Evolutionary conservation across 2,888 invertebrate species (phyloP).

Genomic region (Subacronicta megacephala): DNA sequence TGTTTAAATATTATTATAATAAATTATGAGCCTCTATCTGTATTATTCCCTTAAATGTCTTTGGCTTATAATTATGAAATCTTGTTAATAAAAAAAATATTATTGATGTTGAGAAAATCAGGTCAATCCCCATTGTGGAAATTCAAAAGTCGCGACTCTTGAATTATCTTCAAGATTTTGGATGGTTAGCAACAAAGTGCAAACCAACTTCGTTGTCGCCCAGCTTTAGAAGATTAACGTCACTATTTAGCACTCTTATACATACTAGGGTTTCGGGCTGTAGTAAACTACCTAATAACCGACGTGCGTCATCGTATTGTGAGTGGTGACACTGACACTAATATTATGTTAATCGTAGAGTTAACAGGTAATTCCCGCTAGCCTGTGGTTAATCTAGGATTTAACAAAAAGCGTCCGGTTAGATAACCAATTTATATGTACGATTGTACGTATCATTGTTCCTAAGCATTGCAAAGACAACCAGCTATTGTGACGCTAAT

Average conservation of each 20-base stretch:
- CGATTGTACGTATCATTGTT: neutral
- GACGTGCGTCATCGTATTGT: conserved; percentile 43
- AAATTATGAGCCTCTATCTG: no score
- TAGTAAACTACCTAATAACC: conserved; percentile 29
- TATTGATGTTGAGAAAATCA: neutral
- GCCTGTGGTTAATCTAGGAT: conserved; percentile 11
- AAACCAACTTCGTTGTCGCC: conserved; percentile 20
- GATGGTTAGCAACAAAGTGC: conserved; percentile 39
- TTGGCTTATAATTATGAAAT: no score
- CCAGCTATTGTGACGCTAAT: neutral
- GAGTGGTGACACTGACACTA: conserved; percentile 23
- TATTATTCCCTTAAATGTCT: no score
- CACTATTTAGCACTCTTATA: conserved; percentile 48
- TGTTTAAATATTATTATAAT: no score
- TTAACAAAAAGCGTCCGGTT: neutral
- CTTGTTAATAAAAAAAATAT: neutral
- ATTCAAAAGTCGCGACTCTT: conserved; percentile 4
- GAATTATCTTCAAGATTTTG: conserved; percentile 18
- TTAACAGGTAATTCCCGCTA: conserved; percentile 17
- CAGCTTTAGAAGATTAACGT: conserved; percentile 35
- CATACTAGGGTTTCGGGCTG: conserved; percentile 26
- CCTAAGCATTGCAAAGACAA: neutral
- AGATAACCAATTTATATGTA: neutral
- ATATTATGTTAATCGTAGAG: conserved; percentile 25
- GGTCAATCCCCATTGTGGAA: conserved; percentile 30